These are phyloP conservation scores for Platynereis dumerilii DNA, from an alignment of 2,888 invertebrate genomes.

Conservation along the genomic window DNA sequence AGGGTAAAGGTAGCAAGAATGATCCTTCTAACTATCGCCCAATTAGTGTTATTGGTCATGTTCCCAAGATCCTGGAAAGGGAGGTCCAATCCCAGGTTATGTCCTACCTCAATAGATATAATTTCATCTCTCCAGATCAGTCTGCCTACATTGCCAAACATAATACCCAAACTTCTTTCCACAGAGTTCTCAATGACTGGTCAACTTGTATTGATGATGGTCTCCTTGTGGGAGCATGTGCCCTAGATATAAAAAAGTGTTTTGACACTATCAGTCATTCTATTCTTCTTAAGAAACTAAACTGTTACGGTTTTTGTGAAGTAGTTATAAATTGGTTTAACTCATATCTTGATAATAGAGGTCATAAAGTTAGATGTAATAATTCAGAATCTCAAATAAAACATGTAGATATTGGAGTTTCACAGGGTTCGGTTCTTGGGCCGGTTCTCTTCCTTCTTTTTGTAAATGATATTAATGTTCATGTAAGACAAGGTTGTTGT, in stretches of 20 bases:
- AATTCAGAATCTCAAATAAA: neutral
- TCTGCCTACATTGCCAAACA: neutral
- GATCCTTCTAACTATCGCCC: neutral
- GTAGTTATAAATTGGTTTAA: neutral
- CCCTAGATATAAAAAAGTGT: constrained; percentile 1
- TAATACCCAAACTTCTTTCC: neutral
- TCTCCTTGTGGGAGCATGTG: neutral
- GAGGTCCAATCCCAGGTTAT: neutral
- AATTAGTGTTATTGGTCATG: neutral
- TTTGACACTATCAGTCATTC: constrained; percentile 8
- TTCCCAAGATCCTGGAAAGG: neutral
- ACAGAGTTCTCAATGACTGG: constrained; percentile 4
- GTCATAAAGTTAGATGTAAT: neutral
- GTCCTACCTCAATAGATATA: neutral
- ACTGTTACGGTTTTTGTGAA: neutral
- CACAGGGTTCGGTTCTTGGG: constrained; percentile 4
- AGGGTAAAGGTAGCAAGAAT: neutral
- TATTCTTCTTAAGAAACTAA: neutral
- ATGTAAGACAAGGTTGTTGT: neutral
- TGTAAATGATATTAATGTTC: constrained; percentile 1
- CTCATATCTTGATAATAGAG: neutral
- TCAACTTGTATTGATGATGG: neutral
- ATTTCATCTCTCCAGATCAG: constrained; percentile 1
- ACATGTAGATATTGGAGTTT: constrained; percentile 3
- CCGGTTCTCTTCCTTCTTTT: constrained; percentile 1